Evolutionary conservation across 2,888 invertebrate genomes (phyloP), one percentile per base, ranked within the genome.

Genomic region (Tetragnatha montana): DNA sequence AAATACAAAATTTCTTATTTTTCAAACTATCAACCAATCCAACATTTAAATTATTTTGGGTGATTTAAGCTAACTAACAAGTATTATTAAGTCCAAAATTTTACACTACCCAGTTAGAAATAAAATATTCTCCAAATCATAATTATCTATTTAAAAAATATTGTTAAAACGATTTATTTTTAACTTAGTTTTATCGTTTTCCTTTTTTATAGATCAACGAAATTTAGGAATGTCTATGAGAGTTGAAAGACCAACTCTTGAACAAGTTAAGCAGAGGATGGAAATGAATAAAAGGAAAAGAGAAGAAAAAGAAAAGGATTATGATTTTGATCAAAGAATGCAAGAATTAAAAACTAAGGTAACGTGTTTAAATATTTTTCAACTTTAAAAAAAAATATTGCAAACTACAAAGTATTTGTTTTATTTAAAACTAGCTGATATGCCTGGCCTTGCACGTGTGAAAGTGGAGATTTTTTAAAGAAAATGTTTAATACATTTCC

Each of bases 201-300:
- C 35, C 4, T 35, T 35, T 35, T 8, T 50, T 93, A 75, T 92
- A 96, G 95, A 99, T 96, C 99, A 99, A 94, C 95, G 98, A 90
- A 99, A 99, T 95, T 95, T 99, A 94, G 99, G 99, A 69, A 99
- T 99, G 99, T 98, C 98, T 10, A 99, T 99, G 99, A 96, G 97
- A 93, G 97, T 99, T 91, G 99, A 99, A 94, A 95, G 98, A 90
- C 98, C 98, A 92, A 96, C 97, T 17, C 94, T 99, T 83, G 98
- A 99, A 92, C 98, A 99, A 94, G 97, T 97, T 8, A 98, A 97
- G 94, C 96, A 97, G 91, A 95, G 99, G 91, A 98, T 99, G 94
- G 96, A 97, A 92, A 93, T 95, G 50, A 98, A 99, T 93, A 99
- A 99, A 94, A 96, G 96, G 92, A 98, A 98, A 94, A 94, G 96